Conservation (phyloP, 2,797 vertebrate genomes). For the Sorex maritimensis region DNA sequence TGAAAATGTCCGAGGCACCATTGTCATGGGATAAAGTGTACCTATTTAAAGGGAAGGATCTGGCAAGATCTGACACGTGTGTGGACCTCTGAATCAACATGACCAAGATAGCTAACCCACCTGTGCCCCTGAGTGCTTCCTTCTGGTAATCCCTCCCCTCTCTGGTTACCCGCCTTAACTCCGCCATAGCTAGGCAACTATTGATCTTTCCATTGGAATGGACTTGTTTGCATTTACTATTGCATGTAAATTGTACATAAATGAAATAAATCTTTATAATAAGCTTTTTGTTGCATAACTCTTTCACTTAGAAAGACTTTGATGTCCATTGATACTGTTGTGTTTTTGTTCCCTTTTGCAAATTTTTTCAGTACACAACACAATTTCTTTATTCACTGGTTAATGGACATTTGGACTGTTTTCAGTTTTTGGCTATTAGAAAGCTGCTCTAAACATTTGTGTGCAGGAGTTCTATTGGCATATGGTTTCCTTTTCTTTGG, state of each 20-base stretch:
- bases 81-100: background rate
- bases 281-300: background rate
- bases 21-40: background rate
- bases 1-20: background rate
- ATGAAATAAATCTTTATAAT: no score
- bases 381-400: background rate
- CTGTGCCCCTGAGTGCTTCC: background rate
- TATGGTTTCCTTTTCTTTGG: background rate
- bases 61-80: background rate
- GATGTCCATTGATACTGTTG: slow-evolving; percentile 3
- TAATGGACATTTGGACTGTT: slow-evolving; percentile 33
- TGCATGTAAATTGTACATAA: background rate
- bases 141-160: background rate
- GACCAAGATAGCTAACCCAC: background rate
- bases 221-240: background rate
- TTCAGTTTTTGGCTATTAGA: background rate
- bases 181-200: background rate
- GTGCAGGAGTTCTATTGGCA: slow-evolving; percentile 15
- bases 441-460: background rate
- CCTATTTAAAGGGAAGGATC: background rate
- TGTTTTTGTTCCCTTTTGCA: background rate
- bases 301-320: background rate
- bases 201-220: background rate
- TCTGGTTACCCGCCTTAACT: background rate
- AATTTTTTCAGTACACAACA: background rate